A percentile compares a stretch with the other conserved stretches of the same genome.
phyloP scores from a whole-genome alignment of 2,113 vertebrate genomes.

The Hippocampus guttulatus region DNA sequence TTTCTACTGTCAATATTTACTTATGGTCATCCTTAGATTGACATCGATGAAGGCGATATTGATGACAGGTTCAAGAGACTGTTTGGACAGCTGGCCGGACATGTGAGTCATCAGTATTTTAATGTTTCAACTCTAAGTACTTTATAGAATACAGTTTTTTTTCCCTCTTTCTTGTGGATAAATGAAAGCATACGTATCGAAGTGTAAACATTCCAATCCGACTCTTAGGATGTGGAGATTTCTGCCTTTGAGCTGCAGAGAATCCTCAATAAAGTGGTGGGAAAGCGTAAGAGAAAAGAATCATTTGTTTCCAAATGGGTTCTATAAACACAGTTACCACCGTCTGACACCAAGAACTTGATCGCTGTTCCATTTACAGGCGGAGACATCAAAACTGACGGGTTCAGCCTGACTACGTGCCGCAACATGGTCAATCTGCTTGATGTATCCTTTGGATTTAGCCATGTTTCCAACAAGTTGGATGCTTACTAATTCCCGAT shows the following conservation, averaged over 20 bases:
- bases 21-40: constrained; percentile 32
- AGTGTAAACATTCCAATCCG: background rate
- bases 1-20: background rate
- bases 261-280: constrained; percentile 65
- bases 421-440: constrained; percentile 69
- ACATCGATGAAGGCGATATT: constrained; percentile 61
- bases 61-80: constrained; percentile 54
- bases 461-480: background rate
- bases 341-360: background rate
- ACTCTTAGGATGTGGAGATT: constrained; percentile 62
- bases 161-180: background rate
- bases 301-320: background rate
- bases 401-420: constrained; percentile 63
- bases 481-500: background rate
- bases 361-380: constrained; percentile 33
- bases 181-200: background rate
- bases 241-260: constrained; percentile 55
- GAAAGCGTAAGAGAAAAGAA: constrained; percentile 36
- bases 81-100: constrained; percentile 66
- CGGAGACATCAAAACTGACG: constrained; percentile 54
- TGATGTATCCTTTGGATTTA: constrained; percentile 68
- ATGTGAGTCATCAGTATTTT: constrained; percentile 41
- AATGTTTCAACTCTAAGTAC: background rate
- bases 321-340: background rate
- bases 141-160: background rate